Evolutionary conservation across 2,888 invertebrate species (phyloP), one percentile per base, ranked within the genome.

Genomic region (Dasypogon diadema): DNA sequence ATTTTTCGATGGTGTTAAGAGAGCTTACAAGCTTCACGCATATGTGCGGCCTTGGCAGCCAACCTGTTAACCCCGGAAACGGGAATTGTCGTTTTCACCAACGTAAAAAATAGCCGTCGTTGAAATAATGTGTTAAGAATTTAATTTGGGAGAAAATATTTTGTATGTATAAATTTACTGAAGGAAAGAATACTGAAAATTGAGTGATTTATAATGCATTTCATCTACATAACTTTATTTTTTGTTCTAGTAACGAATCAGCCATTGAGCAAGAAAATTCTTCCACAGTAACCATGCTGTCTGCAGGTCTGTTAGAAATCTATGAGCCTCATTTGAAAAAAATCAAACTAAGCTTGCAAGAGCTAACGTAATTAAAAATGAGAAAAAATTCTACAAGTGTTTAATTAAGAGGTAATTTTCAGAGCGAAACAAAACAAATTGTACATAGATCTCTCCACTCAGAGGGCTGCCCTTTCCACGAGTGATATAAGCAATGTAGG

Each of bases 361-460:
- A 85, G 75, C 78, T 85, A 55, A 83, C 84, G 85, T 85, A 60
- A 30, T 37, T 37, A 34, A 14, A 60, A 18, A 21, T 37, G 18
- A 2, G 37, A 3, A 60, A 2, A 3, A 18, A 18, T 8, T n/a
- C 0, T 12, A 74, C 51, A 70, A 12, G 4, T 26, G 30, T 14
- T 21, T 51, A n/a, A 14, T 22, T 75, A 16, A 46, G 6, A 37
- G 6, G 5, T 3, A 48, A n/a, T 26, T 76, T 79, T 0, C 70
- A 85, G 85, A 65, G 82, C 82, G 2, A 85, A 84, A 34, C 85
- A 85, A 76, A 85, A 85, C 68, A 85, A 83, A 80, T 83, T 85
- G 54, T 84, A 84, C 77, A 82, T 85, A 73, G 85, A 85, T 77
- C 76, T 85, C 30, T 84, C 84, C 26, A 81, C 82, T 8, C 85